These are phyloP conservation scores for Tridacna gigas DNA, from an alignment of 2,888 invertebrate species.

Conservation along the genomic window DNA sequence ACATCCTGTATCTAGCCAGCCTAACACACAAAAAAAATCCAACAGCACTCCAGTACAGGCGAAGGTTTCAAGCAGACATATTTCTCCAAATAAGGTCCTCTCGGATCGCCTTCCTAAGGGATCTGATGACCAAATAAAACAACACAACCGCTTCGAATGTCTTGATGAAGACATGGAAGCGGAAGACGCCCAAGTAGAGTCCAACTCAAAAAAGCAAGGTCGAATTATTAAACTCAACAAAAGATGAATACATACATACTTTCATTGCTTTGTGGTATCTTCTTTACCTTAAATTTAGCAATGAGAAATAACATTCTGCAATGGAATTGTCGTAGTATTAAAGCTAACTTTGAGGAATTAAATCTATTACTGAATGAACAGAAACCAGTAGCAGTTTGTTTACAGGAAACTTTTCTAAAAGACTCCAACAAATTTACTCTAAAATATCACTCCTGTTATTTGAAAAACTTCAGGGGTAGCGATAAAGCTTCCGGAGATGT, in stretches of 20 bases:
- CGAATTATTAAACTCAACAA: not conserved
- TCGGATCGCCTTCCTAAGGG: no score
- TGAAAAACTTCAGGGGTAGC: not conserved
- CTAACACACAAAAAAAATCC: no score
- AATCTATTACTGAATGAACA: not conserved
- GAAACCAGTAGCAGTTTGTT: slow-evolving; percentile 1
- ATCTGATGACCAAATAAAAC: no score
- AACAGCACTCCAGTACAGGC: no score
- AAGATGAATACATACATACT: not conserved
- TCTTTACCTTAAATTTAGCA: not conserved
- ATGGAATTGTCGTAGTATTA: slow-evolving; percentile 1
- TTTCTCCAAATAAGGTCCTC: no score
- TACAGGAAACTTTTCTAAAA: slow-evolving; percentile 9
- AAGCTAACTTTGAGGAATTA: not conserved
- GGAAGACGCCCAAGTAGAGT: no score
- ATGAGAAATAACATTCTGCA: not conserved
- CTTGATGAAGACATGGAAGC: no score
- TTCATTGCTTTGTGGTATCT: not conserved
- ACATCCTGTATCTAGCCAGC: no score
- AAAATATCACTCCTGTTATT: not conserved
- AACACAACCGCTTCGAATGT: no score
- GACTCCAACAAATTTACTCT: not conserved
- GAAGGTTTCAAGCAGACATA: no score
- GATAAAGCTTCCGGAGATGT: not conserved
- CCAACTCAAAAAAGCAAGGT: not conserved